Conservation (phyloP, 2,888 invertebrate genomes). For the Caenorhabditis sp. region DNA sequence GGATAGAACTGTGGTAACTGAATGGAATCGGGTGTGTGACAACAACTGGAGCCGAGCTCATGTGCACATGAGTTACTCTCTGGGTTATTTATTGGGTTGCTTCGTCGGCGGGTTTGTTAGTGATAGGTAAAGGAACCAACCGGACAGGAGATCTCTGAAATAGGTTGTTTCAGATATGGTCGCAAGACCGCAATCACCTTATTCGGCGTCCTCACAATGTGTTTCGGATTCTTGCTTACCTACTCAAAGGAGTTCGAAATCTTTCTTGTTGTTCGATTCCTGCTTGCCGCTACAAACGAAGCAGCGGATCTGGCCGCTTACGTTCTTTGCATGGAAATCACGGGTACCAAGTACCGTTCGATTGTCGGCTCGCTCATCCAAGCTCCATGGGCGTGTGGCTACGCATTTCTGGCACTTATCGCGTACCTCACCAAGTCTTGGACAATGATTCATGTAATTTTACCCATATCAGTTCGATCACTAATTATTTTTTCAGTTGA, state of each 20-base stretch:
- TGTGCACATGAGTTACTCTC: conserved; percentile 77
- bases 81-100: conserved; percentile 78
- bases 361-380: conserved; percentile 78
- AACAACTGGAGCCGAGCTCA: conserved; percentile 77
- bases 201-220: conserved; percentile 72
- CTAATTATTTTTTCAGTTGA: conserved; percentile 60
- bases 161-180: conserved; percentile 69
- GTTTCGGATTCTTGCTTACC: conserved; percentile 77
- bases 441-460: conserved; percentile 73
- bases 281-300: conserved; percentile 78
- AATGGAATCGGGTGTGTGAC: conserved; percentile 77
- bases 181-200: conserved; percentile 76
- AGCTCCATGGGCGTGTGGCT: conserved; percentile 79
- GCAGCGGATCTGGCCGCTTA: conserved; percentile 79
- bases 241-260: conserved; percentile 69
- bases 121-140: conserved; percentile 65
- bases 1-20: conserved; percentile 75
- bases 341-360: conserved; percentile 79
- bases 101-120: conserved; percentile 75
- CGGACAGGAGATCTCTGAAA: too few relatives aligned
- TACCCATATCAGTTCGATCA: neutral
- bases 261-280: conserved; percentile 77
- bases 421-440: conserved; percentile 77
- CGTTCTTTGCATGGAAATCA: conserved; percentile 79
- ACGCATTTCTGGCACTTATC: conserved; percentile 77